These are phyloP conservation scores for Ephestia elutella DNA, from an alignment of 1,140 invertebrate genomes.

Conservation along the genomic window DNA sequence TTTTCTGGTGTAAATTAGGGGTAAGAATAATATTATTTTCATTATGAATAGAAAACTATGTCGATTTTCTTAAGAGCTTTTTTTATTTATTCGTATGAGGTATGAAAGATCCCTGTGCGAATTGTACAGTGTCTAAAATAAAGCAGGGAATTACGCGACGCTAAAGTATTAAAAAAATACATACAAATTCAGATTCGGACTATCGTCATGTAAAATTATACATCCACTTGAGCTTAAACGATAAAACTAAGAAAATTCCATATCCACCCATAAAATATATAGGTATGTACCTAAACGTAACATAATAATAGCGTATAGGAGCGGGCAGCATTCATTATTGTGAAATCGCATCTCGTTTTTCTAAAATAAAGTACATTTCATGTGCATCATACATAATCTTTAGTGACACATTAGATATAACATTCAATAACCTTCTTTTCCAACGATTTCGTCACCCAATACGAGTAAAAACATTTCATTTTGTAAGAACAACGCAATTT, in stretches of 20 bases:
- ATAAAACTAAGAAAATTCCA: constrained; percentile 51
- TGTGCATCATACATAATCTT: too few relatives aligned
- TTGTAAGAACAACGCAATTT: too few relatives aligned
- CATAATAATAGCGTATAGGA: constrained; percentile 29
- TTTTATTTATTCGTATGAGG: too few relatives aligned
- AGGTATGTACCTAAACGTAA: constrained; percentile 44
- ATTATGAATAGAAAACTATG: too few relatives aligned
- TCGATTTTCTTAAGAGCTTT: too few relatives aligned
- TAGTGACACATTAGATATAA: too few relatives aligned
- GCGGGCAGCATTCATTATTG: neutral
- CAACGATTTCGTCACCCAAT: too few relatives aligned
- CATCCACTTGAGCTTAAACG: constrained; percentile 52
- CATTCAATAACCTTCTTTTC: too few relatives aligned
- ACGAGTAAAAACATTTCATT: too few relatives aligned
- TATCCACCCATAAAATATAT: constrained; percentile 57
- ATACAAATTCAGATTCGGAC: constrained; percentile 60
- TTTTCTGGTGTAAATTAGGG: too few relatives aligned
- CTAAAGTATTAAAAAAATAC: constrained; percentile 33
- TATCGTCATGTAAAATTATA: constrained; percentile 43
- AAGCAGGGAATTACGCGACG: constrained; percentile 45
- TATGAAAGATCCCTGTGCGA: constrained; percentile 7
- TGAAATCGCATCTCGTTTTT: neutral
- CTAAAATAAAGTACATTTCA: neutral
- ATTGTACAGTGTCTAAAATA: constrained; percentile 46
- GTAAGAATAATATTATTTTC: too few relatives aligned